Conservation (phyloP, 2,113 vertebrate species). For the Otocyon megalotis region DNA sequence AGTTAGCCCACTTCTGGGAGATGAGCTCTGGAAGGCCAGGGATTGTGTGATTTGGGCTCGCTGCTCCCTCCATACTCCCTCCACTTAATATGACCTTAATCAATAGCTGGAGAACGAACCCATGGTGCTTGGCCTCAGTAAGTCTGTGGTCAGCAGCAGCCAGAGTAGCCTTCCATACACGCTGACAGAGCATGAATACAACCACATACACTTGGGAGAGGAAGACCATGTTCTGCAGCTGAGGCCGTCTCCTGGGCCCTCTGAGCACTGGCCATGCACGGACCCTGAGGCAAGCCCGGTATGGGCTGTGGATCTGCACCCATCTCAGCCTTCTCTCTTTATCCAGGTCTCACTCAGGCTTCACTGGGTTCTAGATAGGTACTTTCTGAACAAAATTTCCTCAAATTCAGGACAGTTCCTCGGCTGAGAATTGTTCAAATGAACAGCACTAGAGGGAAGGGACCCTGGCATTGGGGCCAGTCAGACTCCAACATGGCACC, state of each 20-base stretch:
- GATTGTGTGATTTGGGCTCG: neutral
- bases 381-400: neutral
- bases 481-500: neutral
- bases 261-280: neutral
- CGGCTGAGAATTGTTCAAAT: neutral
- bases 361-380: neutral
- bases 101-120: neutral
- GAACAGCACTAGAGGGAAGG: neutral
- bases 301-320: too few relatives aligned
- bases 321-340: neutral
- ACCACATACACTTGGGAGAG: neutral
- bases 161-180: neutral
- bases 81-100: neutral
- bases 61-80: neutral
- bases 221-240: neutral
- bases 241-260: neutral
- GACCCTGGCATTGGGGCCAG: neutral
- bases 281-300: neutral
- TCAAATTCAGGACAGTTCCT: neutral
- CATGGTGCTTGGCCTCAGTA: neutral
- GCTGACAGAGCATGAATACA: neutral
- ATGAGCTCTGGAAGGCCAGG: neutral
- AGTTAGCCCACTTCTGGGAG: neutral
- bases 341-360: neutral
- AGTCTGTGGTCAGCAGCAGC: neutral